Conservation (phyloP, 1,140 invertebrate genomes). For the Aphaenogaster floridana region DNA sequence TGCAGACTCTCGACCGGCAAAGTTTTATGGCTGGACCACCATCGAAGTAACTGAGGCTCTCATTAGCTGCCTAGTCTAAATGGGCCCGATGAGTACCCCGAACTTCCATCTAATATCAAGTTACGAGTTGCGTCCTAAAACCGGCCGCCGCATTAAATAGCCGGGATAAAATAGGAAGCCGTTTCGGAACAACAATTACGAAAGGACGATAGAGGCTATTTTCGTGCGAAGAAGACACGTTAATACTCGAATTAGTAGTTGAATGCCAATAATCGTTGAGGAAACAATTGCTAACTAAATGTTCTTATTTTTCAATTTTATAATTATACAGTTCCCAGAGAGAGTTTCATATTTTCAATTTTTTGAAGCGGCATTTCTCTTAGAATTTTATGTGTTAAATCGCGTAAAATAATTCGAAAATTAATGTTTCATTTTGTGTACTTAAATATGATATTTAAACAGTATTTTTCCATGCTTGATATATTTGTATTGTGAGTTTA, state of each 20-base stretch:
- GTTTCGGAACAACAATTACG: constrained; percentile 35
- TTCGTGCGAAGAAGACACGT: not conserved
- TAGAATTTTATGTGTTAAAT: not conserved
- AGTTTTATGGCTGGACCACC: constrained; percentile 64
- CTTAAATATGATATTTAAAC: not conserved
- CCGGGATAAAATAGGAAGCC: constrained; percentile 30
- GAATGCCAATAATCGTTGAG: not conserved
- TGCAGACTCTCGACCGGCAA: constrained; percentile 22
- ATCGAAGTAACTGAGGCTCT: constrained; percentile 57
- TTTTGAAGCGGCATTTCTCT: not conserved
- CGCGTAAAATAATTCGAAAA: not conserved
- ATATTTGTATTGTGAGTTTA: not conserved
- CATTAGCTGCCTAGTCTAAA: constrained; percentile 49
- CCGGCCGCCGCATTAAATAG: constrained; percentile 5
- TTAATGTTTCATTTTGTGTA: not conserved
- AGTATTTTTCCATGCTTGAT: not conserved
- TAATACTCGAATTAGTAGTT: not conserved
- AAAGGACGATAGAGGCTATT: not conserved
- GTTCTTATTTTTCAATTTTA: not conserved
- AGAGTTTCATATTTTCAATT: not conserved
- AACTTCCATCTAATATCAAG: constrained; percentile 61
- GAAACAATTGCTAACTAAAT: not conserved
- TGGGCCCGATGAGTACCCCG: constrained; percentile 14
- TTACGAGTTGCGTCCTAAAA: constrained; percentile 58
- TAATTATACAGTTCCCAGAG: not conserved